A percentile compares a stretch with the other conserved stretches of the same genome.
phyloP scores from a whole-genome alignment of 2,797 vertebrate species.

The Poeciliopsis infans region DNA sequence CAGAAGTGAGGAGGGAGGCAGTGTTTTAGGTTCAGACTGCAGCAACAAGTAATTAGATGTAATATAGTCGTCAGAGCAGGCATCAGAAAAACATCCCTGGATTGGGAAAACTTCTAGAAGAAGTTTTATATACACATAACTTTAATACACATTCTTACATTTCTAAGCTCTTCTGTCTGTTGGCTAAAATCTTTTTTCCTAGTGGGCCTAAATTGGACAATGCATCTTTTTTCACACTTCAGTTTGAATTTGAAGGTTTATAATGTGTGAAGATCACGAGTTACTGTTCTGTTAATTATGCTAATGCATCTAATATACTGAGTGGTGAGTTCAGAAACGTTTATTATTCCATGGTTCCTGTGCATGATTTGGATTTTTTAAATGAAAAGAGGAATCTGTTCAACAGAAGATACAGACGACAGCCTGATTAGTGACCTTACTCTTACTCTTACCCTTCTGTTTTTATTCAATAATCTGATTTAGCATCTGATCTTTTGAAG shows the following conservation, averaged over 20 bases:
- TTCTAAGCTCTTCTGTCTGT: neutral
- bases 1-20: constrained; percentile 58
- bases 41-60: constrained; percentile 55
- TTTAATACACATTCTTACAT: neutral
- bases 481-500: neutral
- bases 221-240: too few species aligned
- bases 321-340: neutral
- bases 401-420: neutral
- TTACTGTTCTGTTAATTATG: neutral
- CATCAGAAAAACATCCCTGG: neutral
- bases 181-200: neutral
- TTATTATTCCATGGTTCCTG: neutral
- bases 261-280: neutral
- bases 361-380: neutral
- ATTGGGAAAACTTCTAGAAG: neutral
- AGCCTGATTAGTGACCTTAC: neutral
- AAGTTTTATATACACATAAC: neutral
- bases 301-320: neutral
- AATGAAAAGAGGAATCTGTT: neutral
- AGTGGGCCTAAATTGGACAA: neutral
- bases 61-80: constrained; percentile 43
- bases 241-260: neutral
- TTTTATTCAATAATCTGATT: neutral
- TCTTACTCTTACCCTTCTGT: neutral
- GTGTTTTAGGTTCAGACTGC: constrained; percentile 47